These are phyloP conservation scores for Sogatella furcifera DNA, from an alignment of 1,140 invertebrate genomes.

Conservation along the genomic window DNA sequence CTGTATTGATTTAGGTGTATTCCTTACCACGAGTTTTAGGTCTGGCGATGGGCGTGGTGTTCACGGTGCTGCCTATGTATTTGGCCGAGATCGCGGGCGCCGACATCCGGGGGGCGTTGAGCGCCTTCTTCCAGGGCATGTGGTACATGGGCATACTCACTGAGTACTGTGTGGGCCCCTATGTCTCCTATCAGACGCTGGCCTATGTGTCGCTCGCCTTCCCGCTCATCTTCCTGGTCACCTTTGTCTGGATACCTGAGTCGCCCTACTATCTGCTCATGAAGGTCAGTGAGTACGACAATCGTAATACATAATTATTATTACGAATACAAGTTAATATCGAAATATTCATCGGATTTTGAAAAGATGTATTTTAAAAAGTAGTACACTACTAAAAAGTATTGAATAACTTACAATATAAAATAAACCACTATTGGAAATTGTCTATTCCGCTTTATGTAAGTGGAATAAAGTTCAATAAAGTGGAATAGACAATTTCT, in stretches of 20 bases:
- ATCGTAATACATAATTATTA: too few relatives aligned
- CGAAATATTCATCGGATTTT: too few relatives aligned
- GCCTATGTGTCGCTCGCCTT: slow-evolving; percentile 49
- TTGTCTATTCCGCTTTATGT: too few relatives aligned
- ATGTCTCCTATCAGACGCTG: slow-evolving; percentile 51
- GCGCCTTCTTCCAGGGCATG: slow-evolving; percentile 71
- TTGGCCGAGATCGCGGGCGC: slow-evolving; percentile 60
- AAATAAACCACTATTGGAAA: too few relatives aligned
- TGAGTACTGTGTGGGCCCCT: slow-evolving; percentile 64
- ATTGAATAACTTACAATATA: too few relatives aligned
- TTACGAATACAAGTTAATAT: too few relatives aligned
- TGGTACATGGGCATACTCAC: slow-evolving; percentile 66
- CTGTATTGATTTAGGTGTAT: too few relatives aligned
- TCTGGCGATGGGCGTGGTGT: slow-evolving; percentile 57
- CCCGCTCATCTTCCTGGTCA: slow-evolving; percentile 47
- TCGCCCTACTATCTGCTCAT: slow-evolving; percentile 60
- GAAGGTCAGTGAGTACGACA: too few relatives aligned
- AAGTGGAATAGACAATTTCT: too few relatives aligned
- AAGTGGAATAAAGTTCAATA: too few relatives aligned
- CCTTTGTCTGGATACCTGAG: slow-evolving; percentile 69
- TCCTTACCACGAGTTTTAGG: slow-evolving; percentile 33
- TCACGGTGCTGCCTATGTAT: slow-evolving; percentile 72
- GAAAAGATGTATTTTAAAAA: too few relatives aligned
- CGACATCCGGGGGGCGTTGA: slow-evolving; percentile 31
- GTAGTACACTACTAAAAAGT: too few relatives aligned